Percentiles rank a stretch among this genome's conserved stretches.
phyloP scores from a whole-genome alignment of 2,888 invertebrate genomes.

The Notodonta dromedarius region DNA sequence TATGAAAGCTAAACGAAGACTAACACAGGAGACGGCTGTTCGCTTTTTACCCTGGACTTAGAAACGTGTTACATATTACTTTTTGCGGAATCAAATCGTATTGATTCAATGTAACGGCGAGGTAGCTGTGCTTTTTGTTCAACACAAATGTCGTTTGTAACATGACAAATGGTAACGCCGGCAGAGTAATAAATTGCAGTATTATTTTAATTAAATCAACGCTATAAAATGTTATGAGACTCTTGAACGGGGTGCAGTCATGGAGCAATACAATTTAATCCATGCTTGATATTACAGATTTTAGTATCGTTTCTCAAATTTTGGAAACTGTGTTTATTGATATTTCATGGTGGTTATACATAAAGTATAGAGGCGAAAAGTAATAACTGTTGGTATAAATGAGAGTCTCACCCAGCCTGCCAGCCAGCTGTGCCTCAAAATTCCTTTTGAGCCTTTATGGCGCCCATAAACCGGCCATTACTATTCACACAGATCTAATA shows the following conservation, averaged over 20 bases:
- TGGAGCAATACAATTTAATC: slow-evolving; percentile 30
- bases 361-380: slow-evolving; percentile 37
- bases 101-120: slow-evolving; percentile 50
- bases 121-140: slow-evolving; percentile 51
- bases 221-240: slow-evolving; percentile 28
- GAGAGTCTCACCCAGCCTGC: slow-evolving; percentile 34
- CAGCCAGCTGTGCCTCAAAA: slow-evolving; percentile 61
- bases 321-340: slow-evolving; percentile 39
- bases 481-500: slow-evolving; percentile 73
- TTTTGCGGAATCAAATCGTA: slow-evolving; percentile 58
- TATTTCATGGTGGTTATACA: slow-evolving; percentile 51
- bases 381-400: slow-evolving; percentile 36
- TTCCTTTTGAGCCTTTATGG: slow-evolving; percentile 69
- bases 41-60: slow-evolving; percentile 58
- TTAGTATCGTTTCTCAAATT: slow-evolving; percentile 34
- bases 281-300: slow-evolving; percentile 21
- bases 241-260: slow-evolving; percentile 29
- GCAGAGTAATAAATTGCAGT: slow-evolving; percentile 29
- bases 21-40: slow-evolving; percentile 56
- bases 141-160: slow-evolving; percentile 45
- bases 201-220: slow-evolving; percentile 36
- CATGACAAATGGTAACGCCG: slow-evolving; percentile 48
- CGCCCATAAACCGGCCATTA: slow-evolving; percentile 65
- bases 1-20: slow-evolving; percentile 71
- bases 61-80: slow-evolving; percentile 63